Base-by-base conservation (phyloP, 2,113 vertebrate species). In the Mungos mungo region DNA sequence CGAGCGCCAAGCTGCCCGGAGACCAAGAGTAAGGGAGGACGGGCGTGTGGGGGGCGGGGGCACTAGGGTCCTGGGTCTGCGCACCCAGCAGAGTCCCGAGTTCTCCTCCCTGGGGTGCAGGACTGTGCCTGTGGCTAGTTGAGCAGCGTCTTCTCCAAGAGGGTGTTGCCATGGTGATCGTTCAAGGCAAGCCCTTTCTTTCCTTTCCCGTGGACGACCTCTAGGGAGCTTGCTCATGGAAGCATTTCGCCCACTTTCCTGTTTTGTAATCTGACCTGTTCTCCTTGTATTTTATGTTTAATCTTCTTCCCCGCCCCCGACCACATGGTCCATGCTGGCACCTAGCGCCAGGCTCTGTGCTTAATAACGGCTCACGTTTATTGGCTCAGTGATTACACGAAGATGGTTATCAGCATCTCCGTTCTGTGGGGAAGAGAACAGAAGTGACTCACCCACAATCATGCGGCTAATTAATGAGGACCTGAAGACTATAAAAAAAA, bases 211-310 rank as follows among this genome's bases (percentile, higher is more conserved):
- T 15, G 18, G 7, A 1, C 18, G 0, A 14, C 47, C 33, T 38
- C 23, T 0, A 9, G 38, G 5, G 27, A 19, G 25, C 19, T 2
- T 35, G 33, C 8, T n/a, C 4, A 0, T 0, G 5, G 14, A 5
- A n/a, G 80, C 2, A 7, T 19, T 19, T 15, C 25, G 16, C 31
- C 31, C 23, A 5, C 45, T 50, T 12, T 4, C 57, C n/a, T 11
- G 16, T 5, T 25, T 7, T 5, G n/a, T 10, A 3, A 9, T 27
- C 66, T 33, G 82, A 12, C 33, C 41, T 52, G 50, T 33, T 12
- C 71, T 66, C 54, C 45, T 25, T 19, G 14, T 31, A 25, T 54
- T 25, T 65, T 23, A 25, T 3, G 12, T 66, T 33, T 38, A 4
- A 7, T 33, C 89, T 47, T 29, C 74, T 16, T 27, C 29, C n/a